A percentile compares a stretch with the other conserved stretches of the same genome.
phyloP scores from a whole-genome alignment of 2,113 vertebrate genomes.

The Grammomys surdaster region DNA sequence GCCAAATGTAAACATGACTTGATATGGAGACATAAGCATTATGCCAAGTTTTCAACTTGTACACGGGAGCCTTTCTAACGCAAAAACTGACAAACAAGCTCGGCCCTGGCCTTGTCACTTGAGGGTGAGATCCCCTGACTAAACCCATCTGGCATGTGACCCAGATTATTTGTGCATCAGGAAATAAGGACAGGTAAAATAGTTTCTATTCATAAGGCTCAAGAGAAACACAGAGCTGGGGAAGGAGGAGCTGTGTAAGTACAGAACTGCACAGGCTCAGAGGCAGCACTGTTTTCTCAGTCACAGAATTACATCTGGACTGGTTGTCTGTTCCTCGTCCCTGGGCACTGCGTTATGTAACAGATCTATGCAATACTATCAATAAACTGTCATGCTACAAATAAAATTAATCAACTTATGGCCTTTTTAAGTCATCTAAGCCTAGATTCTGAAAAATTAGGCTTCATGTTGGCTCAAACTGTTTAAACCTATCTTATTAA shows the following conservation, averaged over 20 bases:
- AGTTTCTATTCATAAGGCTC: slow-evolving; percentile 38
- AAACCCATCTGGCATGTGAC: neutral
- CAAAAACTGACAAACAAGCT: neutral
- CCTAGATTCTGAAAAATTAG: slow-evolving; percentile 44
- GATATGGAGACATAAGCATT: slow-evolving; percentile 42
- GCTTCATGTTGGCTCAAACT: slow-evolving; percentile 25
- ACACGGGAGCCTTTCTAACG: neutral
- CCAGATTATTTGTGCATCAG: neutral
- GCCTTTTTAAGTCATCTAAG: slow-evolving; percentile 45
- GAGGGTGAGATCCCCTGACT: slow-evolving; percentile 2
- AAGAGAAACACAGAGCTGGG: neutral
- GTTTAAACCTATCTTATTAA: slow-evolving; percentile 5
- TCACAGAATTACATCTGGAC: neutral
- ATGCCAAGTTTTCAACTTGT: slow-evolving; percentile 22
- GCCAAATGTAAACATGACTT: neutral
- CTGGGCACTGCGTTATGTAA: slow-evolving; percentile 18
- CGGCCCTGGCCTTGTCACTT: neutral
- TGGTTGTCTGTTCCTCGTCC: slow-evolving; percentile 34
- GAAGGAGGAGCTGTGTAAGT: neutral
- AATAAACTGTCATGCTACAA: slow-evolving; percentile 11
- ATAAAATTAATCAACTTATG: slow-evolving; percentile 48
- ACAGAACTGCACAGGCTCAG: neutral
- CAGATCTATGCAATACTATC: slow-evolving; percentile 13
- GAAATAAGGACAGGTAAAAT: neutral
- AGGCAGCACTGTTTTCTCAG: neutral